phyloP scores from a whole-genome alignment of 2,797 vertebrate species.

The Helarctos malayanus region DNA sequence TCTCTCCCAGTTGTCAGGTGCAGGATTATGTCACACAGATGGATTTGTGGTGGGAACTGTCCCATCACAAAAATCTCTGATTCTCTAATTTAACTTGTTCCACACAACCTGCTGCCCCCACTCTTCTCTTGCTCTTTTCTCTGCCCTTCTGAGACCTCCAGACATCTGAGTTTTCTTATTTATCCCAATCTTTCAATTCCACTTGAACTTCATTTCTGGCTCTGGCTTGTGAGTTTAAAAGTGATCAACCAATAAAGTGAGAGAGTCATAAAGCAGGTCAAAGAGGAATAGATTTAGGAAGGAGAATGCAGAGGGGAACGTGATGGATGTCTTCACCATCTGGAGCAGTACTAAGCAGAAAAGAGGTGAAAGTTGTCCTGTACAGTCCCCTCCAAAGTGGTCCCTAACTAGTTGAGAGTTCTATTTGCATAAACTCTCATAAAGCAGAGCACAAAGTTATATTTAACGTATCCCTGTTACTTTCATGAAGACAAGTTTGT shows the following conservation, averaged over 20 bases:
- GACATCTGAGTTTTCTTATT: background rate
- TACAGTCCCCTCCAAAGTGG: too few relatives aligned
- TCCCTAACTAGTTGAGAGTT: background rate
- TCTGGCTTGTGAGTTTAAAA: background rate
- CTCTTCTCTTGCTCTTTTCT: background rate
- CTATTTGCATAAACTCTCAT: background rate
- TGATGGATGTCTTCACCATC: background rate
- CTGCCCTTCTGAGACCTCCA: background rate
- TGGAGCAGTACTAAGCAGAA: background rate
- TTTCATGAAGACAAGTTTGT: background rate
- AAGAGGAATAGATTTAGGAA: background rate
- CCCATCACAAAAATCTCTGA: background rate
- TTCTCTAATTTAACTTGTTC: background rate
- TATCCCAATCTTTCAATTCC: background rate
- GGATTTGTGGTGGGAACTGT: background rate
- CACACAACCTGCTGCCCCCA: fast-evolving
- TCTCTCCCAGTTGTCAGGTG: too few relatives aligned
- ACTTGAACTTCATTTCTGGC: background rate
- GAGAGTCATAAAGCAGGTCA: background rate
- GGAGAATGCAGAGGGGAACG: background rate
- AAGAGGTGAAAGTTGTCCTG: background rate
- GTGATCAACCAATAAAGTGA: background rate
- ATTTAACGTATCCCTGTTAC: background rate
- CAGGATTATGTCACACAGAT: fast-evolving
- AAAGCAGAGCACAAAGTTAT: background rate